Evolutionary conservation across 2,113 vertebrate species (phyloP), one percentile per base, ranked within the genome.

Genomic region (Nanorana parkeri): DNA sequence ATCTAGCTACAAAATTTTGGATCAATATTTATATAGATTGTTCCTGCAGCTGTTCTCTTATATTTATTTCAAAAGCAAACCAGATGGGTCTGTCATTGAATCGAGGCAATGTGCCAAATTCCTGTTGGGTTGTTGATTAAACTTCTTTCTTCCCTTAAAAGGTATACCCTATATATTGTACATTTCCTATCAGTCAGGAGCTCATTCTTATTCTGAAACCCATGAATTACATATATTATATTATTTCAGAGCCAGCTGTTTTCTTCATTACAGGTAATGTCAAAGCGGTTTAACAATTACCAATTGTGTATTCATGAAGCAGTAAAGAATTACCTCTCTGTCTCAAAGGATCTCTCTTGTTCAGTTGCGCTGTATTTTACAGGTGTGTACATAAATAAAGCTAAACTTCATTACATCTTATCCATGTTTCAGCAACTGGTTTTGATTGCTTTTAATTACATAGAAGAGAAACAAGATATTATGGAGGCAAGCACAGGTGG

Each of bases 361-460:
- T 51, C 41, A 60, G 26, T 28, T 11, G 60, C 20, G 1, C 56
- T 66, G 51, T 67, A 21, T 73, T 73, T 65, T 82, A 82, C 80
- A 82, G 80, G 80, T 82, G 80, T 65, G 54, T 55, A 61, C 71
- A 41, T 82, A 82, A 82, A 75, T 74, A 75, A 74, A 60, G 36
- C 63, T 47, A 28, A 82, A 75, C 21, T 55, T 66, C 69, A 75
- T 82, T 75, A 82, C 75, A 65, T 82, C 71, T 75, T 51, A 82
- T 82, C 54, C 80, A 75, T 32, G 26, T 82, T 82, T 82, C 80
- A 82, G 63, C 80, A 75, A 82, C 71, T 74, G 80, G 71, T 36
- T 75, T 58, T 58, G 51, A 71, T 74, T 81, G 36, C 36, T 72
- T 74, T 81, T 64, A 82, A 82, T 82, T 66, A 82, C 47, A 56